Conservation (phyloP, 2,888 invertebrate species). For the Hypsopygia costalis region DNA sequence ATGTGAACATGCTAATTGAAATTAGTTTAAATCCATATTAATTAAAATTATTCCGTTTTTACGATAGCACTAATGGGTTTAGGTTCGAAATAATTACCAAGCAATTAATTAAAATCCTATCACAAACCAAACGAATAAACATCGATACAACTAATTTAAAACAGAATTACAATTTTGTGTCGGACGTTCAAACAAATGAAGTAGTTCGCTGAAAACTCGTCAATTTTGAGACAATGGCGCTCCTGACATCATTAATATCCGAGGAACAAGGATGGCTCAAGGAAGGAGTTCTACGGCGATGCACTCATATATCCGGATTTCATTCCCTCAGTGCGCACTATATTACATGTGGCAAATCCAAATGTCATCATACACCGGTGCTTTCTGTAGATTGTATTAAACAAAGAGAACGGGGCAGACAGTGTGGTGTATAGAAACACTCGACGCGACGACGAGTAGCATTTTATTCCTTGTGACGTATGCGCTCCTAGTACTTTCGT, state of each 20-base stretch:
- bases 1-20: not conserved
- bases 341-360: conserved; percentile 45
- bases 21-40: not conserved
- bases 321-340: conserved; percentile 43
- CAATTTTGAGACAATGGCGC: conserved; percentile 44
- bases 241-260: conserved; percentile 48
- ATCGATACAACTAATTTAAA: not conserved
- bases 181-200: conserved; percentile 31
- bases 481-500: conserved; percentile 30
- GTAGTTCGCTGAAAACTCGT: conserved; percentile 36
- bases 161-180: conserved; percentile 9
- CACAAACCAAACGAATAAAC: not conserved
- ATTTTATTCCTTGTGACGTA: conserved; percentile 40
- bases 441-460: conserved; percentile 46
- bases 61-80: conserved; percentile 1
- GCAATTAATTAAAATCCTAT: conserved; percentile 5
- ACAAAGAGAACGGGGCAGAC: conserved; percentile 44
- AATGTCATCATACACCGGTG: conserved; percentile 57
- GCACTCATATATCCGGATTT: conserved; percentile 59
- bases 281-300: conserved; percentile 38
- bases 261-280: conserved; percentile 34
- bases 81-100: conserved; percentile 11
- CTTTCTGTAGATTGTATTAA: conserved; percentile 53
- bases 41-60: not conserved
- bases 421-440: conserved; percentile 47